Base-by-base conservation (phyloP, 37 sponge, comb jelly and placozoan species). In the Chondrosia reniformis region DNA sequence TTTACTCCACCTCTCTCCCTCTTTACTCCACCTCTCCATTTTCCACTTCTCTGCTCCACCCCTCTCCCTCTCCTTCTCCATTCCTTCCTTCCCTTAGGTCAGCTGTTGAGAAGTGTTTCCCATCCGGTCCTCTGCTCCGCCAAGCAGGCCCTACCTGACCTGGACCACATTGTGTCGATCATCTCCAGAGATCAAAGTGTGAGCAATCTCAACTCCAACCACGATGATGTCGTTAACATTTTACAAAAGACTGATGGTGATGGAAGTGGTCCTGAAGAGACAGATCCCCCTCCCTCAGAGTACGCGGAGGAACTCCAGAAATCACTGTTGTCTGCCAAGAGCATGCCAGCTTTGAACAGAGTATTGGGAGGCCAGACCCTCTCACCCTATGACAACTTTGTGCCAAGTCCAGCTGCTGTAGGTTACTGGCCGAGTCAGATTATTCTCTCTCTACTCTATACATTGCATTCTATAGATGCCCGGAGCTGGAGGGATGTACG, bases 91-190 rank as follows among this genome's bases (percentile, higher is more conserved):
- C 58, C 9, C 7, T 56, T 28, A 56, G 58, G 58, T 6, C 27
- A 24, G 9, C 58, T 56, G 7, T 28, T 56, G 3, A 33, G 66
- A 33, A 64, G 66, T 64, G 66, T 36, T 2, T 64, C 66, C 7
- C 66, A 64, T 32, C 66, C 66, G 33, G 32, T 4, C 33, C 66
- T 64, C 4, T 32, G 34, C 17, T 32, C 34, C 33, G 34, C 19
- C 6, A 64, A 64, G 66, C 58, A 56, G 58, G 27, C 27, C 58
- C 27, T 28, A 6, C 32, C 32, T 32, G 66, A 64, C 32, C 66
- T 64, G 33, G 66, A 64, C 66, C 66, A 64, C 66, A 64, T 64
- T 32, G 33, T 64, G 33, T 64, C 66, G 2, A 36, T 64, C 66
- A 64, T 64, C 2, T 64, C 66, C 3, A 33, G 66, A 4, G 66